Conservation (phyloP, 2,113 vertebrate species). For the Gambusia holbrooki region DNA sequence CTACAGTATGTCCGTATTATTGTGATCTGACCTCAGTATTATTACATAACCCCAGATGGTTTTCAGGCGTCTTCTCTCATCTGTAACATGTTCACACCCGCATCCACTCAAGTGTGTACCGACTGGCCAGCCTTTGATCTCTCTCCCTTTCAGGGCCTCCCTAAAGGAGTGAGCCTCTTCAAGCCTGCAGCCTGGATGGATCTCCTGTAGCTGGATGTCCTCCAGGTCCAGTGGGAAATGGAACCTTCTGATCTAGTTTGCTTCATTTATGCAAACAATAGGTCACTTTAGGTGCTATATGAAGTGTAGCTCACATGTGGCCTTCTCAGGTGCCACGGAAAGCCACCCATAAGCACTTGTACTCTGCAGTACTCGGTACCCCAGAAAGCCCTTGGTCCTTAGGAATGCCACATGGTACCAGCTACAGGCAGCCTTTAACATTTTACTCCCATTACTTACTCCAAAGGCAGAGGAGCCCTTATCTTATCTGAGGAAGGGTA, state of each 20-base stretch:
- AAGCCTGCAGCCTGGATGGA: constrained; percentile 40
- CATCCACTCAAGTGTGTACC: constrained; percentile 36
- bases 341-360: constrained; percentile 7
- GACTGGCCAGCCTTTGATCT: constrained; percentile 64
- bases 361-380: constrained; percentile 13
- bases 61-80: constrained; percentile 65
- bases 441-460: constrained; percentile 44
- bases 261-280: constrained; percentile 35
- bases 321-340: constrained; percentile 32
- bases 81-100: constrained; percentile 68
- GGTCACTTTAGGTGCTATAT: neutral
- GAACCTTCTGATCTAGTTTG: constrained; percentile 30
- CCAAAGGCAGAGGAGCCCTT: constrained; percentile 27
- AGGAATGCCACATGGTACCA: constrained; percentile 59
- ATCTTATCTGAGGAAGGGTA: constrained; percentile 8
- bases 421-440: constrained; percentile 34
- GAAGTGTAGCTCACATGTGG: neutral
- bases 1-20: constrained; percentile 15
- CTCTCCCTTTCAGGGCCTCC: constrained; percentile 43
- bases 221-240: constrained; percentile 47
- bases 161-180: constrained; percentile 35
- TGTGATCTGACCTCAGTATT: constrained; percentile 31
- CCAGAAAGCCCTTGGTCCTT: constrained; percentile 28
- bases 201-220: constrained; percentile 39
- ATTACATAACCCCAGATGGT: constrained; percentile 67